Conservation (phyloP, 2,113 vertebrate genomes). For the Motacilla alba region DNA sequence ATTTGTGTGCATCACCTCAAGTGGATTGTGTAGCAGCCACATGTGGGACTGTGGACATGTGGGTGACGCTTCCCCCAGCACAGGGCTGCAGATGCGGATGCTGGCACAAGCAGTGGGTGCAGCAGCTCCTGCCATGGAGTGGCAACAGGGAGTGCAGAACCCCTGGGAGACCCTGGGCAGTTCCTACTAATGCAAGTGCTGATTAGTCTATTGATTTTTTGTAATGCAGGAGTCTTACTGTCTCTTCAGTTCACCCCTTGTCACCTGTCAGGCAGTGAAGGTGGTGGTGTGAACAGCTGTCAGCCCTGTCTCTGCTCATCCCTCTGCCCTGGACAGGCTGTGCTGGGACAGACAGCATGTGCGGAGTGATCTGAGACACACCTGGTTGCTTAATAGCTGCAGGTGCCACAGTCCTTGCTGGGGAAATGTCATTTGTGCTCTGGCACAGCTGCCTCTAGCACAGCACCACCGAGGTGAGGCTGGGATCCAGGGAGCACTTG, state of each 20-base stretch:
- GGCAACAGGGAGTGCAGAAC: not conserved
- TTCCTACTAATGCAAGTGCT: not conserved
- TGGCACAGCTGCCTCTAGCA: not conserved
- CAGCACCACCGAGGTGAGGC: fast-evolving
- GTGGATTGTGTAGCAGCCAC: fast-evolving
- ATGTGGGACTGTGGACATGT: not conserved
- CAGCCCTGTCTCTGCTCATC: not conserved
- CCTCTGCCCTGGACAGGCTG: not conserved
- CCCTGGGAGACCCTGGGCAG: not conserved
- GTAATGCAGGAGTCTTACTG: not conserved
- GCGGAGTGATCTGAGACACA: not conserved
- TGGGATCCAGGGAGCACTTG: not conserved
- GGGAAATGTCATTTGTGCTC: not conserved
- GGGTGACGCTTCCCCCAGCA: not conserved
- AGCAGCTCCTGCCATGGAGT: not conserved
- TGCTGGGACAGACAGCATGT: not conserved
- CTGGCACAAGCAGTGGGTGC: not conserved
- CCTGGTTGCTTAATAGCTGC: not conserved
- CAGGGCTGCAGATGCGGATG: fast-evolving
- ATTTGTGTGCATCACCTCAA: fast-evolving
- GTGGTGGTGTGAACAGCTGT: not conserved
- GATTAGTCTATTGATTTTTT: slow-evolving; percentile 26
- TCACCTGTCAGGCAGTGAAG: slow-evolving; percentile 15
- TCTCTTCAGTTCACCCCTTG: not conserved
- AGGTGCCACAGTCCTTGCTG: not conserved